phyloP scores from a whole-genome alignment of 2,888 invertebrate genomes.

The Ennomos fuscantarius region DNA sequence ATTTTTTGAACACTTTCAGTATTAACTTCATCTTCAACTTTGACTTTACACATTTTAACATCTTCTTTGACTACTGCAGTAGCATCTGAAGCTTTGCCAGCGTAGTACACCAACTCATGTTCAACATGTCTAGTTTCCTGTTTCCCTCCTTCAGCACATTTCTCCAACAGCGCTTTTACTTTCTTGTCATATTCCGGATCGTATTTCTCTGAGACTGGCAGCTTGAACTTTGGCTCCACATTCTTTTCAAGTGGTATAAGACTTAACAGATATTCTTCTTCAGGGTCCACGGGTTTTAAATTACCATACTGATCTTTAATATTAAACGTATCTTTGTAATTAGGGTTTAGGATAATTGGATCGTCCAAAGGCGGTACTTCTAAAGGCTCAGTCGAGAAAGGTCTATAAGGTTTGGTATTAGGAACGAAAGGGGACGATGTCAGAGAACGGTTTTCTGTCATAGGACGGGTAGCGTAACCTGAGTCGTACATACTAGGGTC shows the following conservation, averaged over 20 bases:
- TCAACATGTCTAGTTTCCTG: conserved; percentile 7
- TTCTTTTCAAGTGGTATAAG: conserved; percentile 18
- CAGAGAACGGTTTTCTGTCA: conserved; percentile 50
- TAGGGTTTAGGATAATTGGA: conserved; percentile 70
- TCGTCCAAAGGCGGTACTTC: conserved; percentile 67
- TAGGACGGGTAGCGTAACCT: conserved; percentile 21
- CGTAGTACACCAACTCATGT: conserved; percentile 10
- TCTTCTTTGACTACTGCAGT: conserved; percentile 29
- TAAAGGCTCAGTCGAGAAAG: conserved; percentile 69
- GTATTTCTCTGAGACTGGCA: conserved; percentile 71
- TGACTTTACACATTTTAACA: conserved; percentile 25
- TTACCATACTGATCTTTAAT: conserved; percentile 44
- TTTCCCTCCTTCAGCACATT: conserved; percentile 7
- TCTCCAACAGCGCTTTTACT: conserved; percentile 27
- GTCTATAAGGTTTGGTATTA: conserved; percentile 63
- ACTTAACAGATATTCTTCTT: conserved; percentile 43
- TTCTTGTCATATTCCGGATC: conserved; percentile 59
- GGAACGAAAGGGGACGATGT: conserved; percentile 61
- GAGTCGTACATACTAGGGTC: conserved; percentile 29
- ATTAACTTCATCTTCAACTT: conserved; percentile 27
- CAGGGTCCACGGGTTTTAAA: conserved; percentile 35
- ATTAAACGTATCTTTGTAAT: conserved; percentile 63
- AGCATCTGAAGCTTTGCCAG: conserved; percentile 5
- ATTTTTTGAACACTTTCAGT: conserved; percentile 20
- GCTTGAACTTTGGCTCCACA: conserved; percentile 59